Evolutionary conservation across 1,140 invertebrate species (phyloP), one percentile per base, ranked within the genome.

Genomic region (Drosophila ercepeae): DNA sequence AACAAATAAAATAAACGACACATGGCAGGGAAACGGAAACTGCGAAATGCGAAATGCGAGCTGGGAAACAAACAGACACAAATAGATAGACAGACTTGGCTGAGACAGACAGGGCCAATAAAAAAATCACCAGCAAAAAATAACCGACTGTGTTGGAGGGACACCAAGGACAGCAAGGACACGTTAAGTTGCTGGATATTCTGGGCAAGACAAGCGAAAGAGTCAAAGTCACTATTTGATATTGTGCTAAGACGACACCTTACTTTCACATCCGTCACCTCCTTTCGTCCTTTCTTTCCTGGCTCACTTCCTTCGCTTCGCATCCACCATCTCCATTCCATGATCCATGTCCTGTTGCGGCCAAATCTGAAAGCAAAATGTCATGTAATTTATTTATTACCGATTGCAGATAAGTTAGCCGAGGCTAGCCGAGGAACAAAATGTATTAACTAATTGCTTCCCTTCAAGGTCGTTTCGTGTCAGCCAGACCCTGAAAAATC

Each of bases 351-450:
- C 16, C 39, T 16, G 14, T 42, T 25, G 29, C n/a, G 25, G 21
- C 21, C 64, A 27, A 29, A 49, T 21, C 11, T 60, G 29, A 18
- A 42, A 45, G 58, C 36, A 64, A 55, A 79, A 73, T 74, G 72
- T 73, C 81, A 59, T 68, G 72, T 65, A 79, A 86, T 76, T 86
- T 86, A 84, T 84, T 84, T 84, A 86, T 84, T 65, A 69, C 55
- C 58, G 81, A 86, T 81, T 79, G 48, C 46, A 45, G 81, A 84
- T 81, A 86, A 73, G 72, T 45, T 27, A 18, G 45, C 58, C 50
- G 46, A 39, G 59, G 58, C 52, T 61, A 74, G 50, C 57, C n/a
- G n/a, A n/a, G n/a, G n/a, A 58, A 73, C 67, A 67, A 79, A 74
- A 86, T 69, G 61, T 81, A 73, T 84, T 81, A 81, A 64, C 81